Percentiles rank a stretch among this genome's conserved stretches.
Conservation (phyloP, 1,140 invertebrate genomes). For the Chymomyza costata region DNA sequence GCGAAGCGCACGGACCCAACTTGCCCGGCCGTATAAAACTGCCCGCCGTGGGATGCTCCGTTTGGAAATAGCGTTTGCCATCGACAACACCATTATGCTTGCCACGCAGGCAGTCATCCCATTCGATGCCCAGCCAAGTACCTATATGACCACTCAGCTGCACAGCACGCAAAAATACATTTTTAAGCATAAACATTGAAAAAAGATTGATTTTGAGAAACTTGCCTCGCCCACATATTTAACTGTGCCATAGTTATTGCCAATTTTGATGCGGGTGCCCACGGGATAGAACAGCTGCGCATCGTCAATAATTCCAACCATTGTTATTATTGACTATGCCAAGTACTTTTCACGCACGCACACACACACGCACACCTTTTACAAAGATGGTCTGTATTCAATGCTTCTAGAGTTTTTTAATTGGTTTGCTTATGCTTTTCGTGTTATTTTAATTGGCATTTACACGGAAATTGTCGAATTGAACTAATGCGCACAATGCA, state of each 20-base stretch:
- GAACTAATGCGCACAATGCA: no score
- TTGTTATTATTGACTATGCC: constrained; percentile 41
- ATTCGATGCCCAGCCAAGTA: constrained; percentile 93
- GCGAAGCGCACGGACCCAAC: constrained; percentile 82
- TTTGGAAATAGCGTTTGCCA: constrained; percentile 87
- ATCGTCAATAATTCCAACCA: constrained; percentile 73
- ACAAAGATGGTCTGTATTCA: no score
- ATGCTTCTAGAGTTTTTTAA: no score
- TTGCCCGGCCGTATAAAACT: constrained; percentile 92
- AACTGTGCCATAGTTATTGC: constrained; percentile 75
- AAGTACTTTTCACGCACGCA: no score
- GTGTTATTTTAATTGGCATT: no score
- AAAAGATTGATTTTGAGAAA: not conserved
- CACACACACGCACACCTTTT: not conserved
- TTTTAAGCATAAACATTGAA: not conserved
- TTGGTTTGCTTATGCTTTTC: no score
- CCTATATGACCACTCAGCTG: constrained; percentile 78
- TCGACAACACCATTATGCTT: constrained; percentile 93
- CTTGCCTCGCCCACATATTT: constrained; percentile 76
- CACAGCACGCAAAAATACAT: not conserved
- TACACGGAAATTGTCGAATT: no score
- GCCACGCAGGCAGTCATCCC: constrained; percentile 90
- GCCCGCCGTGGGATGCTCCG: constrained; percentile 84
- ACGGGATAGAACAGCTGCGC: constrained; percentile 66
- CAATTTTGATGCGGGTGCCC: constrained; percentile 67